Conservation (phyloP, 37 sponge, comb jelly and placozoan genomes). For the Mnemiopsis leidyi region DNA sequence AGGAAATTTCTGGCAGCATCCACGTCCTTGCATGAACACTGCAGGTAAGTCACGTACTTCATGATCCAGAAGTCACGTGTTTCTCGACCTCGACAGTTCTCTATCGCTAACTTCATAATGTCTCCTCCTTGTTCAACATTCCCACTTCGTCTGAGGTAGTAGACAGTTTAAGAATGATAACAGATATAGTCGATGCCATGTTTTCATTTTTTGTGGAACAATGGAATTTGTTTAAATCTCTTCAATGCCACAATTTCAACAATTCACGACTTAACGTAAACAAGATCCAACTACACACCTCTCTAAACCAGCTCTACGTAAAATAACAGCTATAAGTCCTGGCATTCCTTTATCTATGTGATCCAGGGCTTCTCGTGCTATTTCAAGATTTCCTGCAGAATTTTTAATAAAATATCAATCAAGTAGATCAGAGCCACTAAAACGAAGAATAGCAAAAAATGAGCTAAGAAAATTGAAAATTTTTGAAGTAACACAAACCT, state of each 20-base stretch:
- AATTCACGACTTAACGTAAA: too few species aligned
- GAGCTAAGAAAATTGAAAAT: too few species aligned
- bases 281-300: too few species aligned
- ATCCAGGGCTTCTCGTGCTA: slow-evolving; percentile 13
- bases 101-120: background rate
- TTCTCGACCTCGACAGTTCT: background rate
- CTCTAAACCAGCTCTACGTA: background rate
- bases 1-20: background rate
- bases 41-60: background rate
- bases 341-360: slow-evolving; percentile 29
- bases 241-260: background rate
- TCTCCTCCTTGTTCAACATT: slow-evolving; percentile 25
- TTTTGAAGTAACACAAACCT: too few species aligned
- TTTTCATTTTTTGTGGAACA: too few species aligned
- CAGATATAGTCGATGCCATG: too few species aligned
- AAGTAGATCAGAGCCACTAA: too few species aligned
- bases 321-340: slow-evolving; percentile 28
- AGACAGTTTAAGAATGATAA: too few species aligned
- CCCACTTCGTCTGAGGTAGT: background rate
- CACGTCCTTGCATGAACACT: background rate
- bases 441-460: too few species aligned
- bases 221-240: too few species aligned
- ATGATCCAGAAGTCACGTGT: slow-evolving; percentile 29
- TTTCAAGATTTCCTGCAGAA: background rate
- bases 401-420: too few species aligned